phyloP scores from a whole-genome alignment of 2,888 invertebrate genomes.

The Lordiphosa fenestrarum region DNA sequence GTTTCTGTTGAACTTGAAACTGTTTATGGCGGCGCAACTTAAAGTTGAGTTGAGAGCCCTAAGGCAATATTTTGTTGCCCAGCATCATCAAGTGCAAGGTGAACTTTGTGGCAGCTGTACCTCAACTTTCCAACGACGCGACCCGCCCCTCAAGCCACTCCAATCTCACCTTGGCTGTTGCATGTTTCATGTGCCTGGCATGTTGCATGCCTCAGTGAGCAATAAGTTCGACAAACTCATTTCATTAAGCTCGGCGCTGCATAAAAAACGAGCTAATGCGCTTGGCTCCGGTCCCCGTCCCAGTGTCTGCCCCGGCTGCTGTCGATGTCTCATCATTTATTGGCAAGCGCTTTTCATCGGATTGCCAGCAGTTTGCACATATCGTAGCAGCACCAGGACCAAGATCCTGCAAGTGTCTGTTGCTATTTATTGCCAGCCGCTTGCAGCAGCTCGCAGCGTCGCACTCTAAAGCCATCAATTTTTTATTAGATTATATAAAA shows the following conservation, averaged over 20 bases:
- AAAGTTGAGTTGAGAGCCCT: too few relatives aligned
- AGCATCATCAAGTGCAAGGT: too few relatives aligned
- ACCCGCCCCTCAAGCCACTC: too few relatives aligned
- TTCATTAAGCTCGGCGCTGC: constrained; percentile 66
- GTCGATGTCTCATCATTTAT: constrained; percentile 68
- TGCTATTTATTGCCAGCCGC: constrained; percentile 61
- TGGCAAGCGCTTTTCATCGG: constrained; percentile 69
- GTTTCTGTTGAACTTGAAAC: too few relatives aligned
- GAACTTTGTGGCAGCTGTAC: too few relatives aligned
- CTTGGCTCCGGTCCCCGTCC: constrained; percentile 16
- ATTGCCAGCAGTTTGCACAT: constrained; percentile 53
- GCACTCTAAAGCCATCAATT: constrained; percentile 67
- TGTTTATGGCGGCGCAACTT: too few relatives aligned
- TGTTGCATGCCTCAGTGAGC: constrained; percentile 66
- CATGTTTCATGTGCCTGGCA: constrained; percentile 37
- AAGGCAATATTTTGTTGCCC: too few relatives aligned
- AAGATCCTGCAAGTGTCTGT: constrained; percentile 31
- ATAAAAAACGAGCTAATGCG: constrained; percentile 67
- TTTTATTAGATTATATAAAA: constrained; percentile 77
- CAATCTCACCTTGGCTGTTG: constrained; percentile 11
- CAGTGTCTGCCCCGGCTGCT: constrained; percentile 13
- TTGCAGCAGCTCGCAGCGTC: constrained; percentile 34
- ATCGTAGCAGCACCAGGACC: constrained; percentile 29
- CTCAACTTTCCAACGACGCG: too few relatives aligned
- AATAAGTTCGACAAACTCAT: constrained; percentile 72